These are phyloP conservation scores for Epiblema foenella DNA, from an alignment of 2,888 invertebrate genomes.

Conservation along the genomic window DNA sequence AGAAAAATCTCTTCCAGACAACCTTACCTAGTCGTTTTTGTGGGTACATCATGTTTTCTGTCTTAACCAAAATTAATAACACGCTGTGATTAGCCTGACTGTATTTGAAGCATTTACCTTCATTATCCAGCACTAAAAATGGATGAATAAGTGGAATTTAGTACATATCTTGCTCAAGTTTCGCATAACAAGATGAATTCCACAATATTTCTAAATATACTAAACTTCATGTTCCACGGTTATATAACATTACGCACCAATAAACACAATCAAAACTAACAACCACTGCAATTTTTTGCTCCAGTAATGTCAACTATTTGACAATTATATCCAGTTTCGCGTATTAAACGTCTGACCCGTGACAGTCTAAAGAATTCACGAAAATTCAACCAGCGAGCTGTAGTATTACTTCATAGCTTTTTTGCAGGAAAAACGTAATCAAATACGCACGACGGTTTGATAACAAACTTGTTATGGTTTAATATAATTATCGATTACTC, in stretches of 20 bases:
- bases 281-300: constrained; percentile 22
- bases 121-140: too few relatives aligned
- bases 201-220: too few relatives aligned
- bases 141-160: too few relatives aligned
- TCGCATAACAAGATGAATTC: too few relatives aligned
- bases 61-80: too few relatives aligned
- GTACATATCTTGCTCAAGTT: too few relatives aligned
- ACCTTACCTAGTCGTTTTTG: too few relatives aligned
- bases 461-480: constrained; percentile 13
- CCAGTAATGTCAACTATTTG: constrained; percentile 34
- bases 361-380: constrained; percentile 14
- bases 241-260: constrained; percentile 18
- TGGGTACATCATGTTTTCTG: too few relatives aligned
- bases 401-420: constrained; percentile 29
- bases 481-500: constrained; percentile 3
- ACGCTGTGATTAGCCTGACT: too few relatives aligned
- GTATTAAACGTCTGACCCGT: constrained; percentile 38
- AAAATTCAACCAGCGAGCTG: constrained; percentile 18
- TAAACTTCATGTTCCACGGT: neutral
- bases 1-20: too few relatives aligned
- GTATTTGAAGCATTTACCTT: too few relatives aligned
- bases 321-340: constrained; percentile 37
- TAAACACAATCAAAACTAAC: constrained; percentile 21
- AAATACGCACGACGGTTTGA: constrained; percentile 27
- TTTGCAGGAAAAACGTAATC: constrained; percentile 39